These are phyloP conservation scores for Belgica antarctica DNA, from an alignment of 2,888 invertebrate species.

Conservation along the genomic window DNA sequence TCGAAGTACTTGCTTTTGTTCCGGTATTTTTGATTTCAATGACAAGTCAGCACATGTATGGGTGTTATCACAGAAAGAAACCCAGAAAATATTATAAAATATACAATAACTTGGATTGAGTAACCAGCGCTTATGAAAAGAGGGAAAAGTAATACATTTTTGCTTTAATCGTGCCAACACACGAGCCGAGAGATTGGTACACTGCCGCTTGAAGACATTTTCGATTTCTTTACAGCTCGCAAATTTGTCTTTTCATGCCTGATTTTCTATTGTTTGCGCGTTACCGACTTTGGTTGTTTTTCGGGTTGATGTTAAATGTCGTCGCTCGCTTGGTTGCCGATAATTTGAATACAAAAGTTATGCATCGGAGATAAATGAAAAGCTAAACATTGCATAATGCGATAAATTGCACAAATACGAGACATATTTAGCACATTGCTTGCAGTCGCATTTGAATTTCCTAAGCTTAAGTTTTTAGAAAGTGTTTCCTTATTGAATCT, in stretches of 20 bases:
- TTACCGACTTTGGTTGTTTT: background rate
- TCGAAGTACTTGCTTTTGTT: background rate
- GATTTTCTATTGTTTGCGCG: background rate
- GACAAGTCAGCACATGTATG: background rate
- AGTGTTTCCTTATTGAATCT: background rate
- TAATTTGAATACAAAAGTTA: background rate
- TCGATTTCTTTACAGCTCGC: background rate
- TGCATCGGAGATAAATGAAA: background rate
- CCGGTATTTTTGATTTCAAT: background rate
- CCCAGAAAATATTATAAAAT: slow-evolving; percentile 2
- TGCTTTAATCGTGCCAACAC: slow-evolving; percentile 1
- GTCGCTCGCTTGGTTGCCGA: background rate
- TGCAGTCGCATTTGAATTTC: no score
- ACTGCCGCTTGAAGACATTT: background rate
- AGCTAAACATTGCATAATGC: background rate
- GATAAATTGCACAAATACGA: background rate
- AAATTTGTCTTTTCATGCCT: background rate
- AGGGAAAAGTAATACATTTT: slow-evolving; percentile 15
- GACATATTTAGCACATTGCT: background rate
- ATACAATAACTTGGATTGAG: background rate
- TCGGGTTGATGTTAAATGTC: slow-evolving; percentile 31
- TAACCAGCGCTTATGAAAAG: background rate
- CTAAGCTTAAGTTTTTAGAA: slow-evolving; percentile 1
- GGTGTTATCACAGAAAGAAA: background rate
- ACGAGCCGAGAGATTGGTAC: slow-evolving; percentile 8